Evolutionary conservation across 2,113 vertebrate species (phyloP).

Genomic region (Myocastor coypus): DNA sequence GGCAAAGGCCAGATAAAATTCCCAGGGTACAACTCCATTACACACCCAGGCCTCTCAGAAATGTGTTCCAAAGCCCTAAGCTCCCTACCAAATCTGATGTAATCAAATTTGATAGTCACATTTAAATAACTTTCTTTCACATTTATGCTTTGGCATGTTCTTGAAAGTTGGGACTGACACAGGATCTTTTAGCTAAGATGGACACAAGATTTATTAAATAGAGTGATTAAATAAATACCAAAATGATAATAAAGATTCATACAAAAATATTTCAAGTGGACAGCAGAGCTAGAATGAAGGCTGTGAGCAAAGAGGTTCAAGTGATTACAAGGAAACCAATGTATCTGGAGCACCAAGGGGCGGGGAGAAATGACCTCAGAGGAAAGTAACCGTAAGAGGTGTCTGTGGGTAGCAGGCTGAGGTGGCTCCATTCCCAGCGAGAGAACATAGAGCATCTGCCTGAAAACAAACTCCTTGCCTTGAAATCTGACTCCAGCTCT

Average conservation of each 20-base stretch:
- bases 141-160: not conserved
- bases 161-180: not conserved
- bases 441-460: not conserved
- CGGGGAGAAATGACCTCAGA: accelerated
- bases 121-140: not conserved
- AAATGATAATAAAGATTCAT: not conserved
- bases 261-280: not conserved
- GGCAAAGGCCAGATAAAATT: not conserved
- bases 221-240: not conserved
- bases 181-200: not conserved
- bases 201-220: not conserved
- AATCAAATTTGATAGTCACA: not conserved
- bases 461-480: not conserved
- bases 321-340: not conserved
- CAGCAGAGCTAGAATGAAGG: not conserved
- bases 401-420: not conserved
- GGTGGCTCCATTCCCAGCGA: not conserved
- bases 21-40: not conserved
- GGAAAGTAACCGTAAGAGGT: not conserved
- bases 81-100: not conserved
- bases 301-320: not conserved
- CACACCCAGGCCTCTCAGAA: not conserved
- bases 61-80: not conserved
- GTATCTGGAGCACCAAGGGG: not conserved
- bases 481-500: not conserved